Evolutionary conservation across 2,888 invertebrate species (phyloP).

Genomic region (Chrysolina haemoptera): DNA sequence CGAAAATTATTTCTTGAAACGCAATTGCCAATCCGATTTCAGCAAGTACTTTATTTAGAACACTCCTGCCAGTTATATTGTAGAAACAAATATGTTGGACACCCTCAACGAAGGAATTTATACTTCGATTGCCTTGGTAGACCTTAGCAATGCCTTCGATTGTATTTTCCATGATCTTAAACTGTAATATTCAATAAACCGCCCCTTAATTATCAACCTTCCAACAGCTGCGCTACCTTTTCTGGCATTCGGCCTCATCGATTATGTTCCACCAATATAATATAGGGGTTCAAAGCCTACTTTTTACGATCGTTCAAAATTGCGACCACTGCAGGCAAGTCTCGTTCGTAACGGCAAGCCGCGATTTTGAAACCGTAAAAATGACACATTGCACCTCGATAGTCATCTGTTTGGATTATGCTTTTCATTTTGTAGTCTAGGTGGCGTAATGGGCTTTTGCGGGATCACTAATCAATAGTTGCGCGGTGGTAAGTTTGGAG

Average conservation of each 20-base stretch:
- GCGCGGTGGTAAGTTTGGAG: neutral
- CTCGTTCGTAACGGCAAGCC: slow-evolving; percentile 51
- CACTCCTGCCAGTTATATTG: no score
- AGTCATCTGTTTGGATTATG: slow-evolving; percentile 48
- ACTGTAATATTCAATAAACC: no score
- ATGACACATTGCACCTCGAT: slow-evolving; percentile 51
- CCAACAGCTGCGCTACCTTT: slow-evolving; percentile 28
- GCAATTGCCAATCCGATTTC: no score
- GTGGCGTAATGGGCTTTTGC: slow-evolving; percentile 45
- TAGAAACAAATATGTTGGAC: no score
- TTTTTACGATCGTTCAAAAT: slow-evolving; percentile 58
- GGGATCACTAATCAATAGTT: slow-evolving; percentile 36
- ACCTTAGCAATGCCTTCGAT: no score
- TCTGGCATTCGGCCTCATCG: slow-evolving; percentile 28
- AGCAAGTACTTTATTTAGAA: no score
- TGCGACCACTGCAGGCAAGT: slow-evolving; percentile 55
- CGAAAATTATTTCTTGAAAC: no score
- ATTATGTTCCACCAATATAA: slow-evolving; percentile 38
- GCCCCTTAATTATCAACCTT: no score
- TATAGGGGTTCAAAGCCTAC: slow-evolving; percentile 53
- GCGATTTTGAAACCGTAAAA: slow-evolving; percentile 54
- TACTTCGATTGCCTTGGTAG: no score
- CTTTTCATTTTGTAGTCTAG: slow-evolving; percentile 46
- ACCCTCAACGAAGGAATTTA: no score
- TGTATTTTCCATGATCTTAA: no score